Percentiles rank a stretch among this genome's conserved stretches.
Conservation (phyloP, 2,888 invertebrate species). For the Eupithecia abbreviata region DNA sequence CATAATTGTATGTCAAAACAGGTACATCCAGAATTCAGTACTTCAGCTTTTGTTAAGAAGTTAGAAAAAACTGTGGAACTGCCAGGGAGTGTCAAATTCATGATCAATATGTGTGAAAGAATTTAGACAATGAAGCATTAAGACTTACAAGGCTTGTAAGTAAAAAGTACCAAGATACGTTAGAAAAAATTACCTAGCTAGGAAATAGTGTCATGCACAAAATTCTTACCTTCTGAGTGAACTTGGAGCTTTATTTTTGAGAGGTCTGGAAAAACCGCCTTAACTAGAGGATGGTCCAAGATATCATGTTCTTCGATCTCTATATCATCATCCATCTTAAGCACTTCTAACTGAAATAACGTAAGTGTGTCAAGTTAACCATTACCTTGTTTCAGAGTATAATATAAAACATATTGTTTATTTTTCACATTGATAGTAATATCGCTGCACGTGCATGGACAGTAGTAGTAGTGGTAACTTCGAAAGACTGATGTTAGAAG, state of each 20-base stretch:
- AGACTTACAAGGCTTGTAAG: not conserved
- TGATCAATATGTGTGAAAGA: no score
- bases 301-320: slow-evolving; percentile 72
- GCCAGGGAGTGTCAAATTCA: no score
- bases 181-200: not conserved
- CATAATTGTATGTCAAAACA: no score
- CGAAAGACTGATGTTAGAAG: not conserved
- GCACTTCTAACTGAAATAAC: not conserved
- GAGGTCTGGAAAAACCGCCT: slow-evolving; percentile 57
- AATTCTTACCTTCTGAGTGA: slow-evolving; percentile 45
- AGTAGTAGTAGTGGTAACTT: not conserved
- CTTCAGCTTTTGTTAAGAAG: no score
- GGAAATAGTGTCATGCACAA: not conserved
- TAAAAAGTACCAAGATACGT: no score
- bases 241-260: slow-evolving; percentile 57
- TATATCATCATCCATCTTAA: slow-evolving; percentile 66
- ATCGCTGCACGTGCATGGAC: slow-evolving; percentile 1
- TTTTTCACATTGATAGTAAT: not conserved
- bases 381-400: not conserved
- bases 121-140: not conserved
- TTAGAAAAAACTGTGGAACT: no score
- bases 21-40: no score
- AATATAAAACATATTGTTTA: not conserved
- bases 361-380: slow-evolving; percentile 7
- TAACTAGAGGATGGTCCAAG: slow-evolving; percentile 59